Conservation (phyloP, 2,113 vertebrate species). For the Cettia cetti region DNA sequence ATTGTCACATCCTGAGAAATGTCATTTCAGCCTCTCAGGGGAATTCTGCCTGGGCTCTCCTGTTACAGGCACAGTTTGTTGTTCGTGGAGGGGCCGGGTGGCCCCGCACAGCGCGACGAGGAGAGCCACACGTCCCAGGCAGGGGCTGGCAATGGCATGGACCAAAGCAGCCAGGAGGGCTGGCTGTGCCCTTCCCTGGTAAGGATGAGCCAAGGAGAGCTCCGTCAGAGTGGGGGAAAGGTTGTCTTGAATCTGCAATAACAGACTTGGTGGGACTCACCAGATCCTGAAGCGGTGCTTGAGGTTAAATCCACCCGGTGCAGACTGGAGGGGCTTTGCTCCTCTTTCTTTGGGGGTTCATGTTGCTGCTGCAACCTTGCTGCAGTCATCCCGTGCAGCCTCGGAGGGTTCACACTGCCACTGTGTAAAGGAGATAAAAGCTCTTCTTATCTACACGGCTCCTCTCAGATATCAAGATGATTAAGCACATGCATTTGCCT, state of each 20-base stretch:
- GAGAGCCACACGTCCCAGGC: not conserved
- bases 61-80: not conserved
- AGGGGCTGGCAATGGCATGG: not conserved
- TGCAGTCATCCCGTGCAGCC: not conserved
- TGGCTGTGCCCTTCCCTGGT: not conserved
- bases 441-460: not conserved
- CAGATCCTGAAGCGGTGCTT: fast-evolving
- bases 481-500: not conserved
- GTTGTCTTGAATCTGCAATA: not conserved
- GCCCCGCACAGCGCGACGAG: fast-evolving
- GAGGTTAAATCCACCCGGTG: not conserved
- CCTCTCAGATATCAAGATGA: conserved; percentile 29
- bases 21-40: conserved; percentile 5
- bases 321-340: not conserved
- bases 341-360: not conserved
- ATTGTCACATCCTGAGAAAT: conserved; percentile 28
- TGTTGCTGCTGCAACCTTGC: not conserved
- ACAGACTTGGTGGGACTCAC: not conserved
- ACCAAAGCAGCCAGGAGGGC: not conserved
- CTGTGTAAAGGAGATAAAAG: not conserved
- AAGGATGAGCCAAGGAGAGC: not conserved
- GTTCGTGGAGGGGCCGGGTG: fast-evolving
- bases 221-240: not conserved
- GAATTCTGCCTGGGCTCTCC: not conserved
- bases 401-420: not conserved